Percentiles rank a stretch among this genome's conserved stretches.
Conservation (phyloP, 2,797 vertebrate species). For the Kryptopterus vitreolus region DNA sequence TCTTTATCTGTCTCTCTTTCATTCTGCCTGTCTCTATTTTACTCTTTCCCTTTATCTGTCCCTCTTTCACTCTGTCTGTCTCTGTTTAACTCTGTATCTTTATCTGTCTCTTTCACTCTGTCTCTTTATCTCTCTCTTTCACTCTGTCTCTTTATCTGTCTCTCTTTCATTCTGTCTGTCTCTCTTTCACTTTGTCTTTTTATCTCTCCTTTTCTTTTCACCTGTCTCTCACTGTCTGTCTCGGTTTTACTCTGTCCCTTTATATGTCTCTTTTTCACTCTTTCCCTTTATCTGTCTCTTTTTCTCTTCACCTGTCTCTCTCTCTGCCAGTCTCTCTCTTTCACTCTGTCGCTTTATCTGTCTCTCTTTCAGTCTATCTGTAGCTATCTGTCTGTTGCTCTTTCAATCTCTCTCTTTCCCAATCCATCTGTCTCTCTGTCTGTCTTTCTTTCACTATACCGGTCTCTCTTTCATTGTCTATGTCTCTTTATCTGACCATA, state of each 20-base stretch:
- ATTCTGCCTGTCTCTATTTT: too few relatives aligned
- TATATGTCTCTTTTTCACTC: too few relatives aligned
- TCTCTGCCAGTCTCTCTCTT: not conserved
- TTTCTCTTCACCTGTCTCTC: not conserved
- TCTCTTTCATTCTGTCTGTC: too few relatives aligned
- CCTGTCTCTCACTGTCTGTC: not conserved
- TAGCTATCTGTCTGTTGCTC: too few relatives aligned
- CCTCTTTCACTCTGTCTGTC: too few relatives aligned
- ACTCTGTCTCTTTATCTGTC: not conserved
- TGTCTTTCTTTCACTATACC: too few relatives aligned
- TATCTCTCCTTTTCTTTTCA: not conserved
- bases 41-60: too few relatives aligned
- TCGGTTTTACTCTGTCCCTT: not conserved
- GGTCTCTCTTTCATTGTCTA: too few relatives aligned
- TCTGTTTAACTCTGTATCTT: too few relatives aligned
- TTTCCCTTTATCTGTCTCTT: too few relatives aligned
- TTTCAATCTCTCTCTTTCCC: not conserved
- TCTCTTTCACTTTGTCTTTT: not conserved
- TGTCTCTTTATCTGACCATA: not conserved
- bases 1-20: slow-evolving; percentile 1
- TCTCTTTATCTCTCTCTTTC: not conserved
- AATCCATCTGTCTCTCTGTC: not conserved
- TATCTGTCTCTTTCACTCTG: not conserved
- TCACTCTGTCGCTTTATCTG: not conserved
- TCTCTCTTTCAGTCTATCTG: too few relatives aligned